Base-by-base conservation (phyloP, 1,140 invertebrate genomes). In the Drosophila biarmipes region DNA sequence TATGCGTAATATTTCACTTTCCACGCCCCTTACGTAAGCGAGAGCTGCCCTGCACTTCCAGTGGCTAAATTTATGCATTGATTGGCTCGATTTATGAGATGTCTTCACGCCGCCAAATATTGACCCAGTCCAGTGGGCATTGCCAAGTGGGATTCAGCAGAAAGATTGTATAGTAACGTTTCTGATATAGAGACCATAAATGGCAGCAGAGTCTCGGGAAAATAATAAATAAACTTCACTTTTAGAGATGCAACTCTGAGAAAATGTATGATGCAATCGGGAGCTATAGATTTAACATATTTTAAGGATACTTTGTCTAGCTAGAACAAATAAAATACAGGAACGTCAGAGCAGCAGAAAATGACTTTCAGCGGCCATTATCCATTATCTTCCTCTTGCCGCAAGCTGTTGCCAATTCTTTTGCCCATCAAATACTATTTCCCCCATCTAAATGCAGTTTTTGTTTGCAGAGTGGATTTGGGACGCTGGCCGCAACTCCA, bases 1-100 rank as follows among this genome's bases (percentile, higher is more conserved):
- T 78, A 87, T 87, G 74, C 78, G 82, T 78, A 87, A 86, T 86
- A 82, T 78, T 73, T 75, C 73, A 64, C 78, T 76, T 78, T 63
- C 45, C 42, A 72, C 84, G 71, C 72, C 56, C 76, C 71, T 49
- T 72, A 24, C 24, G 24, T 68, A 68, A 84, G 69, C 59, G 72
- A 57, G 46, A 67, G 42, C 53, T 48, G 43, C 52, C 49, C 19
- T 29, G 42, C 46, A 43, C 27, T 63, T 11, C 17, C 57, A 46
- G n/a, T 43, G 48, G 38, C 37, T 57, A 71, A 80, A 80, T 78
- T 81, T 86, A 86, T 86, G 73, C 81, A 86, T 87, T 80, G 81
- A 86, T 86, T 78, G 40, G 68, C 35, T 56, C 40, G 78, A 78
- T 78, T 81, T 63, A 80, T 61, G 61, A 52, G 52, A 78, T 69